Evolutionary conservation across 2,797 vertebrate species (phyloP), one percentile per base, ranked within the genome.

Genomic region (Sebastes reedi): DNA sequence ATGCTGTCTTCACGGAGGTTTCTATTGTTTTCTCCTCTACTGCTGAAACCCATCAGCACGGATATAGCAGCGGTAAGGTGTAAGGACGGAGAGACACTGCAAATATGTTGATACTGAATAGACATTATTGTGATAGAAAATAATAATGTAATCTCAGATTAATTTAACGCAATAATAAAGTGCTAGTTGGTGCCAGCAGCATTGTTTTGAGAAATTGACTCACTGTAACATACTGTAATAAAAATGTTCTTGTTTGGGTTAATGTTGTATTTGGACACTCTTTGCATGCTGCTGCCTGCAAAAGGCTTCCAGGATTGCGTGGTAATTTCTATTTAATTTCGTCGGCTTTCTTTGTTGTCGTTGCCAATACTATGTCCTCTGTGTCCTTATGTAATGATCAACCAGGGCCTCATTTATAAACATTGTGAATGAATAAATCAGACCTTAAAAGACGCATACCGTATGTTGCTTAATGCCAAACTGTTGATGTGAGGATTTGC

Each of bases 1-100:
- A 90, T 88, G 88, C 84, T 83, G 75, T 82, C 80, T 86, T 86
- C 72, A 50, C 68, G 68, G 90, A 85, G 77, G 67, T 74, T 84
- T 62, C 59, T 77, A 58, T 89, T 89, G 82, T 92, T 88, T 87
- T 72, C 65, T 52, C 25, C 14, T 77, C 46, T 2, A 25, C 32
- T 60, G 79, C 76, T 29, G 32, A 81, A 39, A 46, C 46, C 67
- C 61, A 68, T 72, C 64, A 67, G 30, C 7, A 25, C n/a, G 20
- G 36, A 75, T 24, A 16, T 3, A 42, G 56, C 36, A 59, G 27
- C 2, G 25, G 59, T 36, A 50, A 72, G 29, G 73, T 83, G 68
- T 2, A 20, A 52, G 50, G 56, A 61, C 56, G 52, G 64, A 56
- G 27, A 36, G 29, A 32, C 24, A 20, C 4, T 55, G 24, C 9